Evolutionary conservation across 2,888 invertebrate species (phyloP).

Genomic region (Rhingia campestris): DNA sequence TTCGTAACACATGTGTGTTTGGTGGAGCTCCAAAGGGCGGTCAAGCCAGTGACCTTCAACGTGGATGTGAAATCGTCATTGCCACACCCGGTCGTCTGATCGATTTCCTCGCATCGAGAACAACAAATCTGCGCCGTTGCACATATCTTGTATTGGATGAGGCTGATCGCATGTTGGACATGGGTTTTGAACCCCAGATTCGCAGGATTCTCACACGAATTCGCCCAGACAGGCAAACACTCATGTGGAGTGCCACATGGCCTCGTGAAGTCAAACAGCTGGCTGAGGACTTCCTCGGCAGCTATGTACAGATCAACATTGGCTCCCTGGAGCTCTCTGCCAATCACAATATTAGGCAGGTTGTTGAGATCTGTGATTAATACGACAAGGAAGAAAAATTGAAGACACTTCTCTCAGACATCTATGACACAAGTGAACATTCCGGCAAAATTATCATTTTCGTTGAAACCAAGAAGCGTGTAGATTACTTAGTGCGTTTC

Average conservation of each 20-base stretch:
- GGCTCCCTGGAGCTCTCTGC: constrained; percentile 93
- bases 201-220: no score
- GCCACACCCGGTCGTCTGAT: no score
- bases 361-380: constrained; percentile 91
- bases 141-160: no score
- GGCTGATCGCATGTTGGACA: no score
- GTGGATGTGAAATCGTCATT: no score
- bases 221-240: constrained; percentile 84
- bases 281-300: constrained; percentile 95
- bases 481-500: constrained; percentile 92
- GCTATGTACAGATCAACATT: constrained; percentile 95
- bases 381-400: constrained; percentile 88
- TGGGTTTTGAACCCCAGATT: no score
- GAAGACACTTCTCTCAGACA: constrained; percentile 85
- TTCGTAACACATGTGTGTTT: no score
- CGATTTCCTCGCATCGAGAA: no score
- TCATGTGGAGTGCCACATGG: constrained; percentile 99
- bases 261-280: constrained; percentile 97
- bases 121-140: no score
- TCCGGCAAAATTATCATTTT: constrained; percentile 96
- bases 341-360: constrained; percentile 95
- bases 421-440: constrained; percentile 89
- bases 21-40: no score
- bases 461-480: constrained; percentile 97
- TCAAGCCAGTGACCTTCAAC: no score